A percentile compares a stretch with the other conserved stretches of the same genome.
Evolutionary conservation across 2,797 vertebrate species (phyloP).

Genomic region (Austrolebias charrua): DNA sequence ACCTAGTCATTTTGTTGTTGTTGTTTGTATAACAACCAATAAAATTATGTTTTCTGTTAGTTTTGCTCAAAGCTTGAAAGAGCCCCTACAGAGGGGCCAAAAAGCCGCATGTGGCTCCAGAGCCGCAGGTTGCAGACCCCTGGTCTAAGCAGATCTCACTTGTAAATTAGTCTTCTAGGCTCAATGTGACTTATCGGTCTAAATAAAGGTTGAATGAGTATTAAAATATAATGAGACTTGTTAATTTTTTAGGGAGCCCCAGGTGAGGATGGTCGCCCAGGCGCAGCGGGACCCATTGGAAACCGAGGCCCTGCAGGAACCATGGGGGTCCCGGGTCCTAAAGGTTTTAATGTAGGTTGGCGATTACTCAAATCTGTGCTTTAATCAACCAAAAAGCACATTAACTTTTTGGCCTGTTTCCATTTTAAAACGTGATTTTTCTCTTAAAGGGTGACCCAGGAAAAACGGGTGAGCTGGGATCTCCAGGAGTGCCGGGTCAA

Average conservation of each 20-base stretch:
- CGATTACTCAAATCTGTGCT: background rate
- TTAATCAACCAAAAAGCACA: background rate
- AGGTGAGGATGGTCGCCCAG: slow-evolving; percentile 96
- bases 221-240: slow-evolving; percentile 7
- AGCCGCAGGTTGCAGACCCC: too few species aligned
- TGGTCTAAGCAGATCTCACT: too few species aligned
- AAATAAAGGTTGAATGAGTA: too few species aligned
- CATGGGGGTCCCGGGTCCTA: slow-evolving; percentile 95
- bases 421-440: slow-evolving; percentile 17
- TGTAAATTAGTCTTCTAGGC: too few species aligned
- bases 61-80: too few species aligned
- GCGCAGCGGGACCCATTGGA: slow-evolving; percentile 90
- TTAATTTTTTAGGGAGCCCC: slow-evolving; percentile 82
- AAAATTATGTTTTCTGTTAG: too few species aligned
- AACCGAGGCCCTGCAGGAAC: slow-evolving; percentile 92
- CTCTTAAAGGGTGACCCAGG: slow-evolving; percentile 91
- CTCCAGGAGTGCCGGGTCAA: slow-evolving; percentile 90
- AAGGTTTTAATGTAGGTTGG: slow-evolving; percentile 88
- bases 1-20: too few species aligned
- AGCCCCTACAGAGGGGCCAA: too few species aligned
- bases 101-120: too few species aligned
- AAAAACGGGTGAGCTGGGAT: slow-evolving; percentile 95
- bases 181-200: too few species aligned
- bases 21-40: too few species aligned
- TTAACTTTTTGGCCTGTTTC: background rate